These are phyloP conservation scores for Molothrus ater DNA, from an alignment of 2,797 vertebrate genomes.

Conservation along the genomic window DNA sequence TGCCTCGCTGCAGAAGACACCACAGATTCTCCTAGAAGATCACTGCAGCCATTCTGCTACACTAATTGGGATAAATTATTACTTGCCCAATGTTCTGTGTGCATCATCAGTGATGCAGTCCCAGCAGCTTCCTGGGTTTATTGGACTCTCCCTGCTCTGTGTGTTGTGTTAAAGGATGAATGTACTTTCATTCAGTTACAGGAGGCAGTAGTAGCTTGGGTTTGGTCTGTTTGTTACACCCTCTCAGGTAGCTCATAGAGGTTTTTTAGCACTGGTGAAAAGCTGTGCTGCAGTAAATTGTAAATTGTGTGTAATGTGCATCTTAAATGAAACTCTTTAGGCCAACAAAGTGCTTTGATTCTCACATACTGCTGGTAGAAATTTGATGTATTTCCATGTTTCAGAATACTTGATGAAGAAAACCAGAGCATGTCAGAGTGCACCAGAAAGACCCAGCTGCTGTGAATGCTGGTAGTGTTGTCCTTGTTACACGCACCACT, in stretches of 20 bases:
- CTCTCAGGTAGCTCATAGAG: not conserved
- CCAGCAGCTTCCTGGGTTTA: constrained; percentile 2
- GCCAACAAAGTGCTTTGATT: not conserved
- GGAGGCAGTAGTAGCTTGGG: not conserved
- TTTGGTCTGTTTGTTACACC: not conserved
- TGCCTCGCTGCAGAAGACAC: not conserved
- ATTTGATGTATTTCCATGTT: not conserved
- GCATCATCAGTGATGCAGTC: not conserved
- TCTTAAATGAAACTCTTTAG: not conserved
- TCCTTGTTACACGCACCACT: not conserved
- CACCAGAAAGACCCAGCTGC: not conserved
- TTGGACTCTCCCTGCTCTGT: not conserved
- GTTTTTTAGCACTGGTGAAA: not conserved
- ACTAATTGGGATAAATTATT: not conserved
- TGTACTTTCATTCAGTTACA: not conserved
- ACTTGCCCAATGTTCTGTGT: not conserved
- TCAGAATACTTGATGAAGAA: not conserved
- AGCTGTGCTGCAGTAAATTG: not conserved
- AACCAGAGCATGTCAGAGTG: not conserved
- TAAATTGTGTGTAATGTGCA: not conserved
- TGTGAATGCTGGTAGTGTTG: not conserved
- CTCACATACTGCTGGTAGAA: not conserved
- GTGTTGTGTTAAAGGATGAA: not conserved
- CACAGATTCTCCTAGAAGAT: not conserved
- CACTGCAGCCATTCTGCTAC: not conserved